Conservation (phyloP, 2,797 vertebrate genomes). For the Diglossa cyanea region DNA sequence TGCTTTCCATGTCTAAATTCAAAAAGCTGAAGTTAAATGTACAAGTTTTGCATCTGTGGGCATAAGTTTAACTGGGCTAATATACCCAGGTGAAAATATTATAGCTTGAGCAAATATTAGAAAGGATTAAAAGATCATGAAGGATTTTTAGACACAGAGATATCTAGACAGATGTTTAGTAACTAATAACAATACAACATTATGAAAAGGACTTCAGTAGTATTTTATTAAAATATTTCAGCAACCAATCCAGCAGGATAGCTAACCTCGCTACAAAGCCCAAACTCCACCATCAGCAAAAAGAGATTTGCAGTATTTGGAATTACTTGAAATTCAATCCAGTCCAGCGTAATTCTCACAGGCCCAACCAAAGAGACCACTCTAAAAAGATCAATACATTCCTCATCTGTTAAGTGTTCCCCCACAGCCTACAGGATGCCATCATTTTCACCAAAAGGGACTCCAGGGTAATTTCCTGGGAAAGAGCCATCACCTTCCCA, state of each 20-base stretch:
- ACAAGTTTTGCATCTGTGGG: neutral
- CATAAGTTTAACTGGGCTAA: neutral
- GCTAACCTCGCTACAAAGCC: neutral
- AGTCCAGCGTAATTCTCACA: neutral
- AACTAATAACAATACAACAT: neutral
- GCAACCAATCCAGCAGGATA: neutral
- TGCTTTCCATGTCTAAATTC: neutral
- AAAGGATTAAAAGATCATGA: neutral
- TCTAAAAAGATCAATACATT: neutral
- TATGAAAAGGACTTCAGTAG: neutral
- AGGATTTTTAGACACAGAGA: neutral
- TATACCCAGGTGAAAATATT: neutral
- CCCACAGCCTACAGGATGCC: neutral
- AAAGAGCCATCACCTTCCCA: neutral
- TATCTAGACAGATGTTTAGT: neutral
- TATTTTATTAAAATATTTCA: neutral
- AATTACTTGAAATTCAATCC: neutral
- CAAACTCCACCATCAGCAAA: neutral
- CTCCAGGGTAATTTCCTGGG: neutral
- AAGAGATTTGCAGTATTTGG: neutral
- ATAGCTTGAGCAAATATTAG: neutral
- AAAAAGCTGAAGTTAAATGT: neutral
- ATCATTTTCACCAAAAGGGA: neutral
- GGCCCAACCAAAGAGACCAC: neutral
- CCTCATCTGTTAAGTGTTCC: neutral